Percentiles rank a stretch among this genome's conserved stretches.
Conservation (phyloP, 1,140 invertebrate genomes). For the Drosophila santomea region DNA sequence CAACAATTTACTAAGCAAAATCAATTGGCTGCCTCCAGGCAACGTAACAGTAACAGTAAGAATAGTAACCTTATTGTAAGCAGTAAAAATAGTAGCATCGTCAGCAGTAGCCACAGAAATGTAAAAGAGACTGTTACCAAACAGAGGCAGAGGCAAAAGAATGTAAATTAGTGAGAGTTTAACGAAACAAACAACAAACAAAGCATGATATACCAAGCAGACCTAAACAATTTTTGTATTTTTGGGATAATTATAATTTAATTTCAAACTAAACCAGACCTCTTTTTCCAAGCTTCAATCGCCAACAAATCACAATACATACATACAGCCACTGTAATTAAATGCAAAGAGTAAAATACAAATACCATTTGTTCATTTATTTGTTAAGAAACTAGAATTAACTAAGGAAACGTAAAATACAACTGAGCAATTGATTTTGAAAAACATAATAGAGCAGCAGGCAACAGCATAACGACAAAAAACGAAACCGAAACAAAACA, state of each 20-base stretch:
- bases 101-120: slow-evolving; percentile 22
- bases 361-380: slow-evolving; percentile 65
- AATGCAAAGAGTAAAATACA: slow-evolving; percentile 47
- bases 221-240: slow-evolving; percentile 54
- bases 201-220: slow-evolving; percentile 28
- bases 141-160: slow-evolving; percentile 43
- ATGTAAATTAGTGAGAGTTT: slow-evolving; percentile 42
- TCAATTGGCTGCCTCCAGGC: slow-evolving; percentile 40
- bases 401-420: not conserved
- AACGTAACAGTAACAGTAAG: slow-evolving; percentile 52
- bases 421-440: slow-evolving; percentile 38
- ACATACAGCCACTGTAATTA: slow-evolving; percentile 63
- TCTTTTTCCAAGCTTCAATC: slow-evolving; percentile 43
- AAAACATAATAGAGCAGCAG: slow-evolving; percentile 24
- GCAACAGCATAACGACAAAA: slow-evolving; percentile 25
- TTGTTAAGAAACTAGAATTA: slow-evolving; percentile 56
- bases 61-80: slow-evolving; percentile 24
- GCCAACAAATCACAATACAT: slow-evolving; percentile 36
- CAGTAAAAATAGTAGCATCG: slow-evolving; percentile 40
- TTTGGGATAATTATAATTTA: slow-evolving; percentile 41
- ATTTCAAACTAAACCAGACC: slow-evolving; percentile 28
- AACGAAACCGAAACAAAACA: slow-evolving; percentile 55
- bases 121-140: slow-evolving; percentile 37
- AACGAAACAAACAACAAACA: slow-evolving; percentile 15
- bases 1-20: slow-evolving; percentile 54